A percentile compares a stretch with the other conserved stretches of the same genome.
phyloP scores from a whole-genome alignment of 2,113 vertebrate species.

The Columbina picui region DNA sequence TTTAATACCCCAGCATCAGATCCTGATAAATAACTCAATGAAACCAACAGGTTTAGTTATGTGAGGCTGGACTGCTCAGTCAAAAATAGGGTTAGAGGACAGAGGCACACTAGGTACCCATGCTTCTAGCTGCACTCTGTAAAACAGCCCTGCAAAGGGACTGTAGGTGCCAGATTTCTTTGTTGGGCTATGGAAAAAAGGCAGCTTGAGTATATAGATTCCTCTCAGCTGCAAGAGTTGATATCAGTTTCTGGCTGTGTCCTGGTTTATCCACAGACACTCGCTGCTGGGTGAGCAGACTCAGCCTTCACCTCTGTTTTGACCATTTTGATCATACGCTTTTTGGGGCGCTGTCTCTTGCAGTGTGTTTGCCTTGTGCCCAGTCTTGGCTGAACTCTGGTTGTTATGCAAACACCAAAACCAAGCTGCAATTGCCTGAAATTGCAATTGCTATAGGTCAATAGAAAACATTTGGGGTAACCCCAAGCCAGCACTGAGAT shows the following conservation, averaged over 20 bases:
- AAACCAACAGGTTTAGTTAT: neutral
- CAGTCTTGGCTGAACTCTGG: neutral
- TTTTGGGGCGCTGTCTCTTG: neutral
- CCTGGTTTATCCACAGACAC: neutral
- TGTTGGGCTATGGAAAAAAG: neutral
- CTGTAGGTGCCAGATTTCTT: neutral
- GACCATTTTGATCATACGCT: neutral
- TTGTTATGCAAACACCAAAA: neutral
- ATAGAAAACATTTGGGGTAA: neutral
- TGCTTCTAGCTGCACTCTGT: neutral
- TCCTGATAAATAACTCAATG: neutral
- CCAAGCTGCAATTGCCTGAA: neutral
- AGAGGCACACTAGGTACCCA: neutral
- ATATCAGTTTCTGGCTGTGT: neutral
- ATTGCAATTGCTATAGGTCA: neutral
- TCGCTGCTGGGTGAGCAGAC: accelerated
- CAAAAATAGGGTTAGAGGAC: neutral
- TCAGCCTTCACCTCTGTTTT: neutral
- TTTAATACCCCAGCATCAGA: neutral
- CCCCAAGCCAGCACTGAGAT: neutral
- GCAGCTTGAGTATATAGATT: accelerated
- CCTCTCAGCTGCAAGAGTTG: neutral
- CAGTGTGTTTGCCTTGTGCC: neutral
- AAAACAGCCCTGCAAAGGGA: neutral
- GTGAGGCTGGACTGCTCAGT: neutral